Evolutionary conservation across 2,888 invertebrate species (phyloP).

Genomic region (Acleris holmiana): DNA sequence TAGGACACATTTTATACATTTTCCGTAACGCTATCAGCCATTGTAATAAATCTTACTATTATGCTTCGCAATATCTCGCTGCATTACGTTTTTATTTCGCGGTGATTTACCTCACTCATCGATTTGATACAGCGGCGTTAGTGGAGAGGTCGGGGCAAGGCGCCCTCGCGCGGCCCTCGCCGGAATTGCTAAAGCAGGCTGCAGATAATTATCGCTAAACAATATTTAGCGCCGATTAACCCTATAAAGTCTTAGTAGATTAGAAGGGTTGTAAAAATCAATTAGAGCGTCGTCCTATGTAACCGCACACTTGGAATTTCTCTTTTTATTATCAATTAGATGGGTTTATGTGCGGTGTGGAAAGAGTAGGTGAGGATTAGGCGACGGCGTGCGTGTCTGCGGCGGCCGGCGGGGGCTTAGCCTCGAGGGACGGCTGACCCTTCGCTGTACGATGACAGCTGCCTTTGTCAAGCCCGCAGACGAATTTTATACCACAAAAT

Average conservation of each 20-base stretch:
- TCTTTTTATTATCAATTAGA: conserved; percentile 84
- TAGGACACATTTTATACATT: conserved; percentile 32
- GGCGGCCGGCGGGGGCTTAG: conserved; percentile 72
- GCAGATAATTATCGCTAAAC: conserved; percentile 71
- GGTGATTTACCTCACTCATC: conserved; percentile 41
- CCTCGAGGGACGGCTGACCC: conserved; percentile 77
- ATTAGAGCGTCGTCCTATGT: conserved; percentile 74
- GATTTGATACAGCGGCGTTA: conserved; percentile 38
- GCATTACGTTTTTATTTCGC: conserved; percentile 48
- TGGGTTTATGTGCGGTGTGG: conserved; percentile 81
- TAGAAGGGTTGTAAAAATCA: conserved; percentile 78
- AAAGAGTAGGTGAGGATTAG: conserved; percentile 80
- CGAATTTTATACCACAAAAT: conserved; percentile 80
- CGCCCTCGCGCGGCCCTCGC: conserved; percentile 44
- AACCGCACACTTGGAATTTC: conserved; percentile 77
- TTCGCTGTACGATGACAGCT: conserved; percentile 77
- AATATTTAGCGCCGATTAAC: conserved; percentile 72
- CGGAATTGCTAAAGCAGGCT: conserved; percentile 61
- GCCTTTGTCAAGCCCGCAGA: conserved; percentile 76
- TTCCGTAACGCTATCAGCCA: conserved; percentile 29
- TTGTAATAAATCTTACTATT: conserved; percentile 39
- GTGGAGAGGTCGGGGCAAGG: conserved; percentile 26
- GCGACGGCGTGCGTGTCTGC: conserved; percentile 76
- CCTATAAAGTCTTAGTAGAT: conserved; percentile 71
- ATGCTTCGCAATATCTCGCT: conserved; percentile 44